phyloP scores from a whole-genome alignment of 2,797 vertebrate genomes.

The Liasis olivaceus region DNA sequence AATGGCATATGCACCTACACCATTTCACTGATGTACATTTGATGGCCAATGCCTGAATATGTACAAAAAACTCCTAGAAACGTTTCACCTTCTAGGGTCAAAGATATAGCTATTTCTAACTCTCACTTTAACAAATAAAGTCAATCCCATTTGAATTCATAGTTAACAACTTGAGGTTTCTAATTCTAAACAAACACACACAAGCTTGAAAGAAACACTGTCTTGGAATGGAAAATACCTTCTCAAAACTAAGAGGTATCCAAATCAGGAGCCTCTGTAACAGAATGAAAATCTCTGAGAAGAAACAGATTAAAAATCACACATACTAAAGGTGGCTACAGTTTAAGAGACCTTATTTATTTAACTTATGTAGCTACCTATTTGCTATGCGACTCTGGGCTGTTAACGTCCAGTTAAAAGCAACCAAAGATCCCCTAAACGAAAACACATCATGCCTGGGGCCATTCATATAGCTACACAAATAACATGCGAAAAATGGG shows the following conservation, averaged over 20 bases:
- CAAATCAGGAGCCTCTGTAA: neutral
- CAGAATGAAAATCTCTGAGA: neutral
- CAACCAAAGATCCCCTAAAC: neutral
- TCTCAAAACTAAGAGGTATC: neutral
- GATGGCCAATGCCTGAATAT: neutral
- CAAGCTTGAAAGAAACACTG: neutral
- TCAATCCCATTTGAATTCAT: neutral
- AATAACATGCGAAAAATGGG: neutral
- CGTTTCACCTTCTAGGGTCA: neutral
- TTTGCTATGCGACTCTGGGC: neutral
- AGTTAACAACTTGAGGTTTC: neutral
- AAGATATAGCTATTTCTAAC: neutral
- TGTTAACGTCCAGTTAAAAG: neutral
- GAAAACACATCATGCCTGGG: neutral
- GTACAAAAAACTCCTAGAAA: neutral
- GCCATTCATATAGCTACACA: neutral
- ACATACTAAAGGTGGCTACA: neutral
- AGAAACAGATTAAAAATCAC: neutral
- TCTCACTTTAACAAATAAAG: neutral
- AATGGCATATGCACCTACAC: neutral
- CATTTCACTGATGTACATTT: neutral
- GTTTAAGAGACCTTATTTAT: neutral
- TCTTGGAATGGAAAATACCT: neutral
- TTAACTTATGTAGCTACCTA: neutral
- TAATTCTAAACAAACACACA: neutral